Base-by-base conservation (phyloP, 2,797 vertebrate genomes). In the Oryzias sinensis region DNA sequence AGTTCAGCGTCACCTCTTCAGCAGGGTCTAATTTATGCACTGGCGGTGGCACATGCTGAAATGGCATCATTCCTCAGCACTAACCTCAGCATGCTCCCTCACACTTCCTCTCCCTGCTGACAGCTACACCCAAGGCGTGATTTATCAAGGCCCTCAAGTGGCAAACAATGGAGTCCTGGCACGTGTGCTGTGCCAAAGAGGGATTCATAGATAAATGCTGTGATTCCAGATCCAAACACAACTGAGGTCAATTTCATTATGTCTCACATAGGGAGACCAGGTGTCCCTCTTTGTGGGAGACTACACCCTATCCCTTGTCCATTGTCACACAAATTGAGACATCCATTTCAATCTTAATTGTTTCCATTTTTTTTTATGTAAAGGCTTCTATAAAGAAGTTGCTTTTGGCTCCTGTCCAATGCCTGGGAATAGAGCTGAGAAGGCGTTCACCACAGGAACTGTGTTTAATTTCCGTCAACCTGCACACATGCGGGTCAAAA, bases 1-100 rank as follows among this genome's bases (percentile, higher is more conserved):
- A 72, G 71, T 66, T 66, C 75, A 70, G 56, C 43, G 53, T 84
- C 81, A 87, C 69, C 81, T 74, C 57, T 79, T 78, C 75, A 68
- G 73, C 75, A 46, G 78, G 70, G 62, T 84, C 71, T 90, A 90
- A 92, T 90, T 91, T 91, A 93, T 90, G 87, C 86, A 37, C 77
- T 76, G 80, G 73, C 43, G 29, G 64, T 68, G 70, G 81, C 66
- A 69, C 76, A 67, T 70, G 86, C 85, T 81, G 79, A 90, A 90
- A 90, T 80, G 83, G 83, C 89, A 87, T 84, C 85, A 87, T 90
- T 82, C 69, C 86, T 88, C 78, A 85, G 79, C 53, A 59, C 81
- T 79, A 83, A 85, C 82, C 86, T 74, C 66, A 25, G 67, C 43
- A 59, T 72, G 75, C 76, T 79, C 82, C 63, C 79, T 62, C 70